These are phyloP conservation scores for Amphiprion percula DNA, from an alignment of 2,113 vertebrate genomes.

Conservation along the genomic window DNA sequence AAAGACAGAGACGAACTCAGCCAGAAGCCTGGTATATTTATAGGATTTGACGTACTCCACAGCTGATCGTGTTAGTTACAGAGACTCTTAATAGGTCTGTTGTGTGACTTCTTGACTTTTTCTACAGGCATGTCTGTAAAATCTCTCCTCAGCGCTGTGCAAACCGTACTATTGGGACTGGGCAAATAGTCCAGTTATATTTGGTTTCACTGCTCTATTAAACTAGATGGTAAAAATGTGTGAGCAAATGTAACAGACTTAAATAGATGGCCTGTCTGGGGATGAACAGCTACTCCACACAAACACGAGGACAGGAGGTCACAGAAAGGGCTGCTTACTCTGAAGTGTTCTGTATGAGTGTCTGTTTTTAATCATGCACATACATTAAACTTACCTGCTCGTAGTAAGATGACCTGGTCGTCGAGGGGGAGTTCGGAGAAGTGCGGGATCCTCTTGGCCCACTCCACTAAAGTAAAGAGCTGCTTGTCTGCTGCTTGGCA, in stretches of 20 bases:
- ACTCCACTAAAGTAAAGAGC: constrained; percentile 95
- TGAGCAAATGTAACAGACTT: constrained; percentile 43
- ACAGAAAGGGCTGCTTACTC: not conserved
- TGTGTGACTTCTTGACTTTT: not conserved
- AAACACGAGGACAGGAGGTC: not conserved
- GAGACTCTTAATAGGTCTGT: not conserved
- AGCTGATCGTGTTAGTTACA: not conserved
- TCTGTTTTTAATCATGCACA: not conserved
- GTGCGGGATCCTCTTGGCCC: constrained; percentile 96
- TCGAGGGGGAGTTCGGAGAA: constrained; percentile 94
- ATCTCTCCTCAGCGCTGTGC: constrained; percentile 50
- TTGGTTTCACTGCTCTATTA: constrained; percentile 67
- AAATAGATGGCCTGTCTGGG: constrained; percentile 40
- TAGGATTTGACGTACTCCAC: too few relatives aligned
- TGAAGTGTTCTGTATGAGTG: not conserved
- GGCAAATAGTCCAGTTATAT: constrained; percentile 63
- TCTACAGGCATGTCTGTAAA: constrained; percentile 16
- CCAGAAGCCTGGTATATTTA: too few relatives aligned
- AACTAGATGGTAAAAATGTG: constrained; percentile 53
- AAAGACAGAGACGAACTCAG: too few relatives aligned
- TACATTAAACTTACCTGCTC: constrained; percentile 87
- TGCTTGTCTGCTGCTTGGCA: constrained; percentile 97
- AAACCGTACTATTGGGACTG: constrained; percentile 33
- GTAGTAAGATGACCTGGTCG: constrained; percentile 95
- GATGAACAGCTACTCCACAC: constrained; percentile 11